Evolutionary conservation across 2,113 vertebrate species (phyloP), one percentile per base, ranked within the genome.

Genomic region (Onychorhynchus coronatus): DNA sequence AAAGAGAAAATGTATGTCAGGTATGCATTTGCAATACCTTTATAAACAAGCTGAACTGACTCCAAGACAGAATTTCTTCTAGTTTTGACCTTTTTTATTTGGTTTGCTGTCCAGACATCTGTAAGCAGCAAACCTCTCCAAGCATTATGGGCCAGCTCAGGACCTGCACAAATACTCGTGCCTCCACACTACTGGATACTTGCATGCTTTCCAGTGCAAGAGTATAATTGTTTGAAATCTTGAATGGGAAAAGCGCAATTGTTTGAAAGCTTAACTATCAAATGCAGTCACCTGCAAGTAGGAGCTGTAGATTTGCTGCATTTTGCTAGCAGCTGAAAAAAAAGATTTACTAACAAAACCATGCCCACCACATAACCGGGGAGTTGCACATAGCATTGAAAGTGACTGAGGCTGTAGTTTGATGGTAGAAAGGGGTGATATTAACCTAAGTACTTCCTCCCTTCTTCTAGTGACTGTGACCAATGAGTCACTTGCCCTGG

Each of bases 81-180:
- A 73, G 21, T 14, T 70, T 94, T 67, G 72, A 84, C 63, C 50
- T 81, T 77, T 72, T 72, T 6, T 46, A 12, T 83, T 83, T 89
- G 70, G 5, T 88, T 85, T 91, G 91, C 59, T 91, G 44, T 30
- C 42, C 39, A 58, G 46, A 47, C 9, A 50, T 52, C 33, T 71
- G 31, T 22, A 52, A 92, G 50, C 35, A 90, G 28, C 4, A 4
- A 70, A 91, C 6, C 18, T 76, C 24, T 52, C 52, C 46, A 67
- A 3, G n/a, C 3, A 2, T n/a, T 52, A 24, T 5, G 19, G 30
- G 23, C 0, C 0, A 14, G 13, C 23, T 92, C 24, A 71, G 50
- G 23, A 56, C 21, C n/a, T 65, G 30, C 28, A 31, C 41, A 81
- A 17, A 46, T 6, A n/a, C 5, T 7, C 5, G 18, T 68, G 20